A percentile compares a stretch with the other conserved stretches of the same genome.
These are phyloP conservation scores for Harlomillsia oculata DNA, from an alignment of 1,140 invertebrate species.

Conservation along the genomic window DNA sequence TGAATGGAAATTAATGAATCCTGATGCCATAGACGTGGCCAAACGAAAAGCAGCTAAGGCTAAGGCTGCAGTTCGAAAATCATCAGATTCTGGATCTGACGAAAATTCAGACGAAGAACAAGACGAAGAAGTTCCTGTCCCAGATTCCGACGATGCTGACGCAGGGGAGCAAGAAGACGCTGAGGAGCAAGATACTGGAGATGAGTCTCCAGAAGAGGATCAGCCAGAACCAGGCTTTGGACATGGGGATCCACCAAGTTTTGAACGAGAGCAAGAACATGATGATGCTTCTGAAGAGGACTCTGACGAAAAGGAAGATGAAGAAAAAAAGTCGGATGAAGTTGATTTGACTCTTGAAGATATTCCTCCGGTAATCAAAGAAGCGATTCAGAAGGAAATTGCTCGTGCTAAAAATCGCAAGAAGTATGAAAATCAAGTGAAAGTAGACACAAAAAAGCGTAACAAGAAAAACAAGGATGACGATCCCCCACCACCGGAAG, in stretches of 20 bases:
- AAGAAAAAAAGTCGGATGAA: conserved; percentile 3
- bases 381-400: conserved; percentile 3
- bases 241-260: not conserved
- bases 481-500: too few relatives aligned
- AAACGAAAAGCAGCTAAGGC: not conserved
- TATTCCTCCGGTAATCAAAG: not conserved
- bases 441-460: not conserved
- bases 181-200: conserved; percentile 9
- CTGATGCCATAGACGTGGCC: not conserved
- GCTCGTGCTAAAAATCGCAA: too few relatives aligned
- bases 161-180: not conserved
- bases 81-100: not conserved
- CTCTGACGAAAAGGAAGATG: conserved; percentile 6
- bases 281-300: not conserved
- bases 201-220: conserved; percentile 12
- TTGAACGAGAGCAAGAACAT: not conserved
- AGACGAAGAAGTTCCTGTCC: not conserved
- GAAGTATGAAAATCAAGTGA: not conserved
- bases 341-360: conserved; percentile 4
- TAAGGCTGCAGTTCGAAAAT: too few relatives aligned
- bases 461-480: conserved; percentile 3
- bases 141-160: not conserved
- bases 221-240: not conserved
- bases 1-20: conserved; percentile 5
- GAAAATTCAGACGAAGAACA: conserved; percentile 4